A percentile compares a stretch with the other conserved stretches of the same genome.
These are phyloP conservation scores for Hypomecis atomaria DNA, from an alignment of 2,888 invertebrate genomes.

Conservation along the genomic window DNA sequence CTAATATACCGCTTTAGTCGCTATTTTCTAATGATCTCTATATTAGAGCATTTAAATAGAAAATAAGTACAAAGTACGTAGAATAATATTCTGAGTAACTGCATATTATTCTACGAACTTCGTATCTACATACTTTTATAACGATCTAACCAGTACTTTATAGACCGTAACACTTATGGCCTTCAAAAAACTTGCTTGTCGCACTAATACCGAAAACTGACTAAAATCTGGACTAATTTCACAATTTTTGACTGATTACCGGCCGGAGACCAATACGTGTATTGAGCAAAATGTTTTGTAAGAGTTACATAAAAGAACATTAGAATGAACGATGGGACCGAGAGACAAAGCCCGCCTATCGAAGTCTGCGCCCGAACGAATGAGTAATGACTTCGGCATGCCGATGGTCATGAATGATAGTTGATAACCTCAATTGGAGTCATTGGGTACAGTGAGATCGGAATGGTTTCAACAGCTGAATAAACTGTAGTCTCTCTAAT, in stretches of 20 bases:
- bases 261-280: slow-evolving; percentile 53
- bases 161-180: slow-evolving; percentile 11
- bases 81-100: too few relatives aligned
- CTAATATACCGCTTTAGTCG: too few relatives aligned
- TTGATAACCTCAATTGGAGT: slow-evolving; percentile 13
- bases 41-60: too few relatives aligned
- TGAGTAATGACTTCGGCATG: slow-evolving; percentile 21
- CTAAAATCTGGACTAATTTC: slow-evolving; percentile 53
- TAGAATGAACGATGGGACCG: slow-evolving; percentile 35
- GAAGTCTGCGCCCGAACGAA: slow-evolving; percentile 8
- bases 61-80: too few relatives aligned
- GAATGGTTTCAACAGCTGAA: slow-evolving; percentile 7
- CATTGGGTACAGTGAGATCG: neutral
- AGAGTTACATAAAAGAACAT: slow-evolving; percentile 60
- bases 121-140: too few relatives aligned
- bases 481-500: slow-evolving; percentile 2
- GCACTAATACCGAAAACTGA: slow-evolving; percentile 47
- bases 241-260: slow-evolving; percentile 58
- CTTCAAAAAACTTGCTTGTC: slow-evolving; percentile 37
- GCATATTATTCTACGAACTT: too few relatives aligned
- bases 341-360: slow-evolving; percentile 17
- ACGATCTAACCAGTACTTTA: slow-evolving; percentile 4
- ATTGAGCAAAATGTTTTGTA: slow-evolving; percentile 71
- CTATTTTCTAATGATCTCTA: too few relatives aligned
- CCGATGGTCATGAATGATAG: slow-evolving; percentile 10